A percentile compares a stretch with the other conserved stretches of the same genome.
Evolutionary conservation across 1,140 invertebrate genomes (phyloP).

Genomic region (Ceratina calcarata): DNA sequence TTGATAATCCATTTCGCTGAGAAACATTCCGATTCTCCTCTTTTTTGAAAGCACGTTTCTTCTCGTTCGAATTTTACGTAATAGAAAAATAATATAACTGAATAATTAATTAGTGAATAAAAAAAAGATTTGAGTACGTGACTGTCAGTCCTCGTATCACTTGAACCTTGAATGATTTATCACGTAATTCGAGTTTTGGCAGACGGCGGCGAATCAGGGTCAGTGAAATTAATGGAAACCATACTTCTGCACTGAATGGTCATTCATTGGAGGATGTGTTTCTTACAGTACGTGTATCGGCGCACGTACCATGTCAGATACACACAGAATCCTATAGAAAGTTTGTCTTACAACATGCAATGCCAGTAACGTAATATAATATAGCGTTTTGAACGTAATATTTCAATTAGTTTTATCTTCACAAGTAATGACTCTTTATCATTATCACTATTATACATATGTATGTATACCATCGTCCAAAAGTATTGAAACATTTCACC

Average conservation of each 20-base stretch:
- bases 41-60: background rate
- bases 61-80: background rate
- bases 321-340: background rate
- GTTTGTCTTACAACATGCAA: background rate
- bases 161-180: background rate
- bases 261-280: background rate
- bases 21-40: background rate
- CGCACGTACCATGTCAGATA: conserved; percentile 21
- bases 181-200: background rate
- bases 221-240: conserved; percentile 33
- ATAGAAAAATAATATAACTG: background rate
- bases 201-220: background rate
- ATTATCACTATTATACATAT: background rate
- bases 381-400: background rate
- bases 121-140: too few relatives aligned
- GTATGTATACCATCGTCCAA: background rate
- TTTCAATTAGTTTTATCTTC: background rate
- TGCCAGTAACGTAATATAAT: background rate
- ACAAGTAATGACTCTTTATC: background rate
- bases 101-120: too few relatives aligned
- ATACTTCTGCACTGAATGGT: background rate
- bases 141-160: too few relatives aligned
- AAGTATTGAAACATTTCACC: too few relatives aligned
- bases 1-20: background rate
- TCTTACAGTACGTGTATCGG: conserved; percentile 21